A percentile compares a stretch with the other conserved stretches of the same genome.
phyloP scores from a whole-genome alignment of 2,797 vertebrate species.

The Tokudaia tokunoshimensis region DNA sequence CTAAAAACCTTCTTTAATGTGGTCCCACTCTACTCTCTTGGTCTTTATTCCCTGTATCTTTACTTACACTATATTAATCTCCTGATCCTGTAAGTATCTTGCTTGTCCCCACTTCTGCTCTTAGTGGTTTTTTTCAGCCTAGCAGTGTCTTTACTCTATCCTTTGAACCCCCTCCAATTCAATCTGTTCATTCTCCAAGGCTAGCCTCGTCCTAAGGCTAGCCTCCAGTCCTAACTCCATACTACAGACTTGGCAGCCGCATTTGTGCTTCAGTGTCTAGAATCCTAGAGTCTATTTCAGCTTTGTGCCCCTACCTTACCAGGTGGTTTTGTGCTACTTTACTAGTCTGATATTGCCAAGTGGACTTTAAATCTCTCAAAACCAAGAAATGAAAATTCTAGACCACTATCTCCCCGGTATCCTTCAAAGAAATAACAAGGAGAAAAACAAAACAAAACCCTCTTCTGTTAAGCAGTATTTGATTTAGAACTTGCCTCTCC shows the following conservation, averaged over 20 bases:
- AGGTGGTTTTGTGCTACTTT: slow-evolving; percentile 53
- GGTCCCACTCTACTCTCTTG: not conserved
- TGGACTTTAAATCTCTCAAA: slow-evolving; percentile 45
- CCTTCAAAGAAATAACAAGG: slow-evolving; percentile 53
- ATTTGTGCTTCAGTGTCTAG: not conserved
- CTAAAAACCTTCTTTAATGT: slow-evolving; percentile 63
- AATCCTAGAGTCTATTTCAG: slow-evolving; percentile 38
- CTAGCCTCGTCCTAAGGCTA: slow-evolving; percentile 51
- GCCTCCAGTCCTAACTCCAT: slow-evolving; percentile 40
- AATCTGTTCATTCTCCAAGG: slow-evolving; percentile 33
- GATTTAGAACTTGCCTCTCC: slow-evolving; percentile 53
- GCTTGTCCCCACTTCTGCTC: slow-evolving; percentile 48
- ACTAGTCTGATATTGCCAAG: slow-evolving; percentile 23
- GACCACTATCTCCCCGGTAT: not conserved
- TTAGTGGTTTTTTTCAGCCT: not conserved
- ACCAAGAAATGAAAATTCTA: slow-evolving; percentile 19
- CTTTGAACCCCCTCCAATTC: slow-evolving; percentile 10
- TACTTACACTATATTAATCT: slow-evolving; percentile 12
- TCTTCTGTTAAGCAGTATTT: slow-evolving; percentile 31
- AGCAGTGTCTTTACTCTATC: not conserved
- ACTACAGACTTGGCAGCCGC: slow-evolving; percentile 38
- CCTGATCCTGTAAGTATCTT: slow-evolving; percentile 12
- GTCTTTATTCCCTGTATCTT: slow-evolving; percentile 63
- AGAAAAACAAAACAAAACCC: not conserved
- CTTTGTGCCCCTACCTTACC: not conserved